Conservation (phyloP, 2,113 vertebrate genomes). For the Holacanthus passer region DNA sequence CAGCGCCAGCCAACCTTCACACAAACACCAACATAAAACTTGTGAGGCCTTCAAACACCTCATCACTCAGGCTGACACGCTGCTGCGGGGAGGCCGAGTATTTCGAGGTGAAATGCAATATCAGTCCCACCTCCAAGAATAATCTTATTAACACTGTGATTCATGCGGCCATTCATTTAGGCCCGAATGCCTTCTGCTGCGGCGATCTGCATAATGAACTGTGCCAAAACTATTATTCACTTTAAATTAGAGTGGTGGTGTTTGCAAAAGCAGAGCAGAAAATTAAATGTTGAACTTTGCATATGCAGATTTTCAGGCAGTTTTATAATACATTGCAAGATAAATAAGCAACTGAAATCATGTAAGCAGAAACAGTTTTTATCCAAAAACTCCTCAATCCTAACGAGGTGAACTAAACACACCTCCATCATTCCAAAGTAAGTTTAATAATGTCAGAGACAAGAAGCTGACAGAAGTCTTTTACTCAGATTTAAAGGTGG, state of each 20-base stretch:
- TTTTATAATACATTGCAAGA: background rate
- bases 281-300: background rate
- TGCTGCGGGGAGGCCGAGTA: background rate
- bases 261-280: background rate
- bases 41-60: background rate
- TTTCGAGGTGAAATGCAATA: slow-evolving; percentile 16
- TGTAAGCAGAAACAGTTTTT: background rate
- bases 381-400: background rate
- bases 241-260: background rate
- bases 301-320: background rate
- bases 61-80: background rate
- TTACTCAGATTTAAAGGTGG: background rate
- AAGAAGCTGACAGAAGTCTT: background rate
- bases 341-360: background rate
- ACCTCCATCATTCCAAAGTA: background rate
- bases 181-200: background rate
- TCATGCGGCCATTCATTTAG: slow-evolving; percentile 15
- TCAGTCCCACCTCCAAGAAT: background rate
- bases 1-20: slow-evolving; percentile 13
- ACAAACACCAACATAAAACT: slow-evolving; percentile 31
- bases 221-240: background rate
- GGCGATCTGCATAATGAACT: slow-evolving; percentile 16
- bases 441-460: background rate
- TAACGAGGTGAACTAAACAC: background rate
- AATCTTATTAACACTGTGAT: slow-evolving; percentile 5